A percentile compares a stretch with the other conserved stretches of the same genome.
Conservation (phyloP, 2,797 vertebrate species). For the Dallia pectoralis region DNA sequence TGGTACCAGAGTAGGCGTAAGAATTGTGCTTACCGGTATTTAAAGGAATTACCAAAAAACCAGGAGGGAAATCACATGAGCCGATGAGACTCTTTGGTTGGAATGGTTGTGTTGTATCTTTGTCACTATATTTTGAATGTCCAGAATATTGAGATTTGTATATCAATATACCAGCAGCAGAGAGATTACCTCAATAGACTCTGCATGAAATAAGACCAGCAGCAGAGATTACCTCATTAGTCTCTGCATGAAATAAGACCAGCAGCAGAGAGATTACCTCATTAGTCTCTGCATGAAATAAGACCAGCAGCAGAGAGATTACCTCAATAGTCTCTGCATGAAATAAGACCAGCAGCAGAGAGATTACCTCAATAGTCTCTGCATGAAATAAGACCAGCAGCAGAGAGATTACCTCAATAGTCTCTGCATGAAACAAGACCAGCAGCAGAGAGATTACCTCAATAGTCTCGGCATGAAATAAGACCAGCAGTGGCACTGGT, state of each 20-base stretch:
- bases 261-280: no score
- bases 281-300: no score
- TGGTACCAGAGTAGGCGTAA: no score
- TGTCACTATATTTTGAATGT: not conserved
- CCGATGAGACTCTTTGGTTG: no score
- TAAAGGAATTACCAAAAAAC: no score
- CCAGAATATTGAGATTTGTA: no score
- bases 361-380: no score
- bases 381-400: not conserved
- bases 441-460: constrained; percentile 51
- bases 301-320: no score
- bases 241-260: constrained; percentile 53
- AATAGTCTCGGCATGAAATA: constrained; percentile 55
- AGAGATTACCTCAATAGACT: no score
- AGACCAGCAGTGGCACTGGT: constrained; percentile 49
- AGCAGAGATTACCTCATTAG: constrained; percentile 49
- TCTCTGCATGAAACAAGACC: constrained; percentile 53
- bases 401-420: constrained; percentile 46
- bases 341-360: constrained; percentile 46
- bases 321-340: constrained; percentile 60
- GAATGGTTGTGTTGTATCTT: not conserved
- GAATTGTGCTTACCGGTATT: no score
- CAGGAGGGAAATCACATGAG: no score
- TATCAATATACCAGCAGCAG: not conserved
- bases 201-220: no score